Conservation (phyloP, 2,888 invertebrate species). For the Scelioninae gen. 1 region DNA sequence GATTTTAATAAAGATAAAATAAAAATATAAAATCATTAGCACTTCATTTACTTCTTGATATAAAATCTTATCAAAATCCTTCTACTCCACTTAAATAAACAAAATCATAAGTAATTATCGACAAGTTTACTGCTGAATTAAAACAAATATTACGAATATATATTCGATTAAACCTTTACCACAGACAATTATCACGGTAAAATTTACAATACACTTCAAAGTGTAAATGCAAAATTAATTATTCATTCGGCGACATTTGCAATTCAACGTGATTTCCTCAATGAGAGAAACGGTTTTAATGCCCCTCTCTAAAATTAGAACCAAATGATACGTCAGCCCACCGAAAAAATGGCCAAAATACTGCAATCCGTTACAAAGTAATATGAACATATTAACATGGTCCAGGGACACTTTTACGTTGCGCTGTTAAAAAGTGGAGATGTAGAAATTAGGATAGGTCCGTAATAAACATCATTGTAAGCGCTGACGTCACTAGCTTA, state of each 20-base stretch:
- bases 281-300: neutral
- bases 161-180: too few species aligned
- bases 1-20: too few species aligned
- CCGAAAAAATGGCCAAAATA: conserved; percentile 3
- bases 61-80: too few species aligned
- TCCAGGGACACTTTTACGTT: conserved; percentile 49
- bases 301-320: neutral
- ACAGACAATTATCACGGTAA: neutral
- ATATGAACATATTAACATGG: conserved; percentile 26
- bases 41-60: too few species aligned
- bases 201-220: conserved; percentile 2
- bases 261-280: conserved; percentile 2
- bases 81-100: too few species aligned
- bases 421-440: conserved; percentile 12
- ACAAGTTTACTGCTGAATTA: too few species aligned
- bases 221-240: conserved; percentile 16
- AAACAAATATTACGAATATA: too few species aligned
- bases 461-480: conserved; percentile 52
- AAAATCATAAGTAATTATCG: too few species aligned
- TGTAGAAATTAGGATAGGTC: conserved; percentile 59
- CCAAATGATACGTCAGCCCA: conserved; percentile 2
- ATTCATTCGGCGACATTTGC: conserved; percentile 16
- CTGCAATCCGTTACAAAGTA: conserved; percentile 5
- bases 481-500: conserved; percentile 26
- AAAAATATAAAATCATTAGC: too few species aligned